Percentiles rank a stretch among this genome's conserved stretches.
phyloP scores from a whole-genome alignment of 2,797 vertebrate genomes.

The Catostomus latipinnis region DNA sequence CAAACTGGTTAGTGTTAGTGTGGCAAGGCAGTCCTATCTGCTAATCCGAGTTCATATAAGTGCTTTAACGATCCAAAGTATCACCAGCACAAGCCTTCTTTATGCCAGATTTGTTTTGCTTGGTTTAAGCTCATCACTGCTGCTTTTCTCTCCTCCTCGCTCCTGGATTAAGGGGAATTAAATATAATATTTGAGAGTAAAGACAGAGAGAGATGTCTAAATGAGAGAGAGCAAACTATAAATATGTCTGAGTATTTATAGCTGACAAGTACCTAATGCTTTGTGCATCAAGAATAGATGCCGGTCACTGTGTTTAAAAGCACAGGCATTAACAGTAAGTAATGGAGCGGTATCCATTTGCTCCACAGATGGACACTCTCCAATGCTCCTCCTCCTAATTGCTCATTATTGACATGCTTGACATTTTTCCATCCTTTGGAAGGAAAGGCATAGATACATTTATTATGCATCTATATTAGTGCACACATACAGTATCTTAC shows the following conservation, averaged over 20 bases:
- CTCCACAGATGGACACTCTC: background rate
- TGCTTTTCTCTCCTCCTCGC: background rate
- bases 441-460: background rate
- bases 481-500: background rate
- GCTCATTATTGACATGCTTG: background rate
- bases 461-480: background rate
- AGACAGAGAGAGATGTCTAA: background rate
- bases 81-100: constrained; percentile 19
- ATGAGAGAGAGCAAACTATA: background rate
- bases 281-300: constrained; percentile 12
- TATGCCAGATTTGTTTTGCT: constrained; percentile 2
- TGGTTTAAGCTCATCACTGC: constrained; percentile 18
- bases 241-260: background rate
- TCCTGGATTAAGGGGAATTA: constrained; percentile 34
- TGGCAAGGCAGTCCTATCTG: background rate
- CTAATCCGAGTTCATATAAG: constrained; percentile 12
- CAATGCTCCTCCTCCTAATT: background rate
- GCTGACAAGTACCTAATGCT: background rate
- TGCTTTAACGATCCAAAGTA: constrained; percentile 10
- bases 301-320: constrained; percentile 4
- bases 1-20: background rate
- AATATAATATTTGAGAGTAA: background rate
- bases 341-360: background rate
- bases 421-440: background rate
- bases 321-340: constrained; percentile 2